phyloP scores from a whole-genome alignment of 2,888 invertebrate genomes.

The Catotricha subobsoleta region DNA sequence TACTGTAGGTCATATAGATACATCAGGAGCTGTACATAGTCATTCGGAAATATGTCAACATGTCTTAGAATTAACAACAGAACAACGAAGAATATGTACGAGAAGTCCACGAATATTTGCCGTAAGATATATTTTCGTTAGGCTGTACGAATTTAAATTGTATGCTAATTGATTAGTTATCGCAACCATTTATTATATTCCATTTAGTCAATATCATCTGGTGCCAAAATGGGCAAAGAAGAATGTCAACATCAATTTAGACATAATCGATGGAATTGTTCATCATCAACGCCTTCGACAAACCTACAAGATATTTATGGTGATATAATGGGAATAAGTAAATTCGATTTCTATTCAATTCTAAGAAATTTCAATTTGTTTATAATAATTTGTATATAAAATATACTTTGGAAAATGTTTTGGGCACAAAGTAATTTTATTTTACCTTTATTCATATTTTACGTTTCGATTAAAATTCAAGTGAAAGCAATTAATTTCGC shows the following conservation, averaged over 20 bases:
- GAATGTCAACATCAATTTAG: slow-evolving; percentile 83
- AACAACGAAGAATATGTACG: slow-evolving; percentile 12
- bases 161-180: too few relatives aligned
- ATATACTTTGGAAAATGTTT: too few relatives aligned
- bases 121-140: too few relatives aligned
- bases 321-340: slow-evolving; percentile 65
- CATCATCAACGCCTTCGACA: slow-evolving; percentile 6
- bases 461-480: too few relatives aligned
- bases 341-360: too few relatives aligned
- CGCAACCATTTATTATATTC: neutral
- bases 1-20: slow-evolving; percentile 12
- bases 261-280: slow-evolving; percentile 79
- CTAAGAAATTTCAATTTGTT: too few relatives aligned
- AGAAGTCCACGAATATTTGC: slow-evolving; percentile 12
- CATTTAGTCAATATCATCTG: slow-evolving; percentile 56
- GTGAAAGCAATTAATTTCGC: too few relatives aligned
- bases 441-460: too few relatives aligned
- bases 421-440: too few relatives aligned
- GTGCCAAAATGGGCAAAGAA: slow-evolving; percentile 68
- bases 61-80: slow-evolving; percentile 11
- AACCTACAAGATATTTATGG: slow-evolving; percentile 44
- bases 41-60: slow-evolving; percentile 13
- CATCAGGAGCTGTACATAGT: slow-evolving; percentile 8
- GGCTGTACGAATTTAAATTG: too few relatives aligned
- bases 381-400: too few relatives aligned